Evolutionary conservation across 2,797 vertebrate species (phyloP).

Genomic region (Gambelia wislizenii): DNA sequence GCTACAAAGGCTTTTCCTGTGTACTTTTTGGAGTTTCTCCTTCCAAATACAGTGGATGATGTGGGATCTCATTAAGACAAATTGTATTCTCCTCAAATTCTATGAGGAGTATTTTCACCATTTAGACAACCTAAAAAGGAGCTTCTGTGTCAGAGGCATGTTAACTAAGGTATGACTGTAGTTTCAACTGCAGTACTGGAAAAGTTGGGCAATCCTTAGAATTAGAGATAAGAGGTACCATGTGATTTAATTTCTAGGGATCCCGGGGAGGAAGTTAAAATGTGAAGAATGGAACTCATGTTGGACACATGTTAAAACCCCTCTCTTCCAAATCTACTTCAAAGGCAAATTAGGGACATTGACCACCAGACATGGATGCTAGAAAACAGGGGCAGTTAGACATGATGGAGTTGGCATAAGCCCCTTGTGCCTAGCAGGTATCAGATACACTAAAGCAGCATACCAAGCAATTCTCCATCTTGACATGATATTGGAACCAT

Average conservation of each 20-base stretch:
- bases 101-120: too few species aligned
- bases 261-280: not conserved
- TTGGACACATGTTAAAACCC: not conserved
- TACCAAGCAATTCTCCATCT: not conserved
- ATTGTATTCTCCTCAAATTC: too few species aligned
- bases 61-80: too few species aligned
- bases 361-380: not conserved
- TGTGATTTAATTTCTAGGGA: not conserved
- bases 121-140: too few species aligned
- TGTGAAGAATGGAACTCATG: not conserved
- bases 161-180: too few species aligned
- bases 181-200: not conserved
- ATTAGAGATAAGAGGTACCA: not conserved
- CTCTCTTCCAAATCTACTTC: not conserved
- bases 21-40: too few species aligned
- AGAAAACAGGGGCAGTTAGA: not conserved
- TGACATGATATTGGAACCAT: not conserved
- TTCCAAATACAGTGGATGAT: too few species aligned
- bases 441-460: too few species aligned
- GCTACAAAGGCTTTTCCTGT: too few species aligned
- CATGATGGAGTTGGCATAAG: not conserved
- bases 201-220: not conserved
- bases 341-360: not conserved
- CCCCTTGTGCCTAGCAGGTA: not conserved
- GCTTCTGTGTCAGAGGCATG: too few species aligned